Base-by-base conservation (phyloP, 2,797 vertebrate species). In the Gallirallus australis region DNA sequence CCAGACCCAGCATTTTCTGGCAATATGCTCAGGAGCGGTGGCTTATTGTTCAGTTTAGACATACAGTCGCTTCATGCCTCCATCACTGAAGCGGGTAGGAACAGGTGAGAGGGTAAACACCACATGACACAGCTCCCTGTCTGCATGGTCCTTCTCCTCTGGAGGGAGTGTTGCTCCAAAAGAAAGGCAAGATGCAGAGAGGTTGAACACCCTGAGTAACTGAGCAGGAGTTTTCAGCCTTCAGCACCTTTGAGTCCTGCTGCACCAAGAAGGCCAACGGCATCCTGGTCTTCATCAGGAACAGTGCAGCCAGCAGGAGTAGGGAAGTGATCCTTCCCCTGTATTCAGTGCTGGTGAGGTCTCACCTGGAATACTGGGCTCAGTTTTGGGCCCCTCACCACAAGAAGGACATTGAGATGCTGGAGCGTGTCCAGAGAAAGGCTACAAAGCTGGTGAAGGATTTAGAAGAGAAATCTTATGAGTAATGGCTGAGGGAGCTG, bases 51-150 rank as follows among this genome's bases (percentile, higher is more conserved):
- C 18, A 1, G 15, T 20, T 65, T 50, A 37, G 54, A 33, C 33
- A 39, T 33, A 19, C n/a, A 66, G 52, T 8, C 52, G 25, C 48
- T 52, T 69, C 61, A 77, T 75, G 61, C 27, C 33, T 47, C 35
- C 53, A 4, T 7, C 53, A 50, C 28, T 33, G 53, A 33, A 14
- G 12, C 31, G 50, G 77, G 48, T n/a, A 40, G 70, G 63, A 90
- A 24, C 33, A 33, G 59, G 56, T 42, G 25, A 76, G 37, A 5
- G 37, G 37, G 37, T 37, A 37, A 45, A 45, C 0, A 1, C 17
- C 47, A 42, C 66, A 21, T 37, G 14, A 5, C 0, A 0, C 37
- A 88, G 35, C 31, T 83, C 40, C 24, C 12, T 0, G 0, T 40
- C 63, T 50, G 47, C 13, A 19, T 0, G 2, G 63, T 75, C 40